phyloP scores from a whole-genome alignment of 2,113 vertebrate genomes.

The Ursus arctos region DNA sequence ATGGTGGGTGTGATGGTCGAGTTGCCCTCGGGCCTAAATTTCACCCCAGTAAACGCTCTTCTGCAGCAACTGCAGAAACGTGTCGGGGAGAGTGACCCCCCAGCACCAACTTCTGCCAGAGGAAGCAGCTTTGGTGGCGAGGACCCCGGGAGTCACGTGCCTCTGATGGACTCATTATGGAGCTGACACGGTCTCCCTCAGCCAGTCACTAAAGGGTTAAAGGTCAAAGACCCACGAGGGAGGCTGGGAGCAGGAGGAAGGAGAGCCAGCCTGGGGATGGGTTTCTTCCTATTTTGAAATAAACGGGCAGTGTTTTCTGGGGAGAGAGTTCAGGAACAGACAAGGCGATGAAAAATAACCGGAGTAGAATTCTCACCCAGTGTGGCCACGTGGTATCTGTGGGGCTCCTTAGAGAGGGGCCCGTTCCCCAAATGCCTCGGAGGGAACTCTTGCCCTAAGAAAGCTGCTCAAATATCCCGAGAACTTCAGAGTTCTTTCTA shows the following conservation, averaged over 20 bases:
- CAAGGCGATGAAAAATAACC: slow-evolving; percentile 67
- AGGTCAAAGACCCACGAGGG: not conserved
- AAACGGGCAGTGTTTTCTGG: slow-evolving; percentile 50
- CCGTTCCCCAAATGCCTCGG: not conserved
- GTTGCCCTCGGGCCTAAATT: slow-evolving; percentile 89
- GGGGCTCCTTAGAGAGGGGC: not conserved
- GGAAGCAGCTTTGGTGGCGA: slow-evolving; percentile 84
- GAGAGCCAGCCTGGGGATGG: not conserved
- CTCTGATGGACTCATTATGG: slow-evolving; percentile 71
- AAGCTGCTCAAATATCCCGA: not conserved
- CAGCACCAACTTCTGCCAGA: slow-evolving; percentile 83
- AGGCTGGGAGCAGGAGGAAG: not conserved
- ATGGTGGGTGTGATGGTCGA: slow-evolving; percentile 89
- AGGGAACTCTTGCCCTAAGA: not conserved
- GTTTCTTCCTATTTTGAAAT: slow-evolving; percentile 60
- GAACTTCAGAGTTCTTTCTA: not conserved
- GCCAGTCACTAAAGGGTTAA: slow-evolving; percentile 38
- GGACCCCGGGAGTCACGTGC: slow-evolving; percentile 74
- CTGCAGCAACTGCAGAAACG: slow-evolving; percentile 86
- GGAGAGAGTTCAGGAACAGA: not conserved
- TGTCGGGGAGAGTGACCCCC: slow-evolving; percentile 88
- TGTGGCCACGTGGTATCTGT: not conserved
- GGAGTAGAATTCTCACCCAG: not conserved
- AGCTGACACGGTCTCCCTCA: slow-evolving; percentile 62
- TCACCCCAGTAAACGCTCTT: slow-evolving; percentile 89